Evolutionary conservation across 2,113 vertebrate species (phyloP), one percentile per base, ranked within the genome.

Genomic region (Gobius niger): DNA sequence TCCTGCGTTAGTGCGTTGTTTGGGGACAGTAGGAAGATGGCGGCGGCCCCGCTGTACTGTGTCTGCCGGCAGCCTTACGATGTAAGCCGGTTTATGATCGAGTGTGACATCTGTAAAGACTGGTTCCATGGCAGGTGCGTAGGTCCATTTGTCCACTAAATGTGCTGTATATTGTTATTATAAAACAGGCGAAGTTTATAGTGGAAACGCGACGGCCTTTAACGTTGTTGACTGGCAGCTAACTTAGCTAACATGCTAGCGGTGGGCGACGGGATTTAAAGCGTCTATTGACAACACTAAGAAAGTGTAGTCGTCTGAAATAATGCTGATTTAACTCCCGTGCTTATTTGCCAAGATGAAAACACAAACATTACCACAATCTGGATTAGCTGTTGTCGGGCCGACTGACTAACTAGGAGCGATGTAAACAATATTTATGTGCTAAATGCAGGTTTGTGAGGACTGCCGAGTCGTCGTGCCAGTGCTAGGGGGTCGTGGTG

Each of bases 51-150:
- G 73, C 94, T 98, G 85, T 98, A 98, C 92, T 97, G 96, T 91
- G 94, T 98, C 89, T 98, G 96, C 94, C 95, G 96, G 93, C 96
- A 96, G 91, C 95, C 95, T 57, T 98, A 98, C 92, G 96, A 98
- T 78, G 96, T 97, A 90, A 97, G 85, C 93, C 96, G 96, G 92
- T 98, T 98, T 90, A 97, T 98, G 96, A 98, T 98, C 91, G 96
- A 98, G 86, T 98, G 96, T 88, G 96, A 98, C 87, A 93, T 94
- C 82, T 98, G 96, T 93, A 97, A 98, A 89, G 96, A 98, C 93
- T 98, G 96, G 96, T 98, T 98, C 89, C 96, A 98, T 82, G 96
- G 96, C 95, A 97, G 96, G 96, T 98, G 91, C 42, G 91, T 76
- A 1, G 61, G 72, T 16, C 67, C 46, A 11, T 1, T 2, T 54